Percentiles rank a stretch among this genome's conserved stretches.
Evolutionary conservation across 2,888 invertebrate genomes (phyloP).

Genomic region (Julus scandinavius): DNA sequence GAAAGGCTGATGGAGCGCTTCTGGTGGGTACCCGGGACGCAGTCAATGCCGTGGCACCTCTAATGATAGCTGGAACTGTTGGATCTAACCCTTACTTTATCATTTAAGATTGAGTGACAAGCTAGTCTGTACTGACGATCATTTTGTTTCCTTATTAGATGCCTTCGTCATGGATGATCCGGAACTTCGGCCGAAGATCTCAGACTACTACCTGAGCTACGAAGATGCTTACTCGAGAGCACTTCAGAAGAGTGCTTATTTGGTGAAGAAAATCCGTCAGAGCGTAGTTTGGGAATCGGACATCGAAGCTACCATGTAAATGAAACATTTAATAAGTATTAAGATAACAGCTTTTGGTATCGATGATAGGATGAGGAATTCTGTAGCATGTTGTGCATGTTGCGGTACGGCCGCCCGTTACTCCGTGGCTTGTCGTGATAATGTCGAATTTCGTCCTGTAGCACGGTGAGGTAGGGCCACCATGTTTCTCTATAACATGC

Average conservation of each 20-base stretch:
- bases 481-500: no score
- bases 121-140: no score
- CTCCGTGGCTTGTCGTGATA: no score
- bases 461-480: no score
- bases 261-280: conserved; percentile 52
- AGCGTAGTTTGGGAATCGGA: conserved; percentile 35
- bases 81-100: no score
- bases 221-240: conserved; percentile 51
- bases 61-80: no score
- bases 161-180: conserved; percentile 48
- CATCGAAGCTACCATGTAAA: conserved; percentile 50
- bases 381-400: no score
- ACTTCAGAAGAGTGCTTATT: conserved; percentile 12
- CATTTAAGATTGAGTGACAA: no score
- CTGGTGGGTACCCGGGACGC: no score
- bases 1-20: no score
- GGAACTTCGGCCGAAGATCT: neutral
- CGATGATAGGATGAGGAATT: neutral
- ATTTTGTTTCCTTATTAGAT: conserved; percentile 17
- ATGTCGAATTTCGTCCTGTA: no score
- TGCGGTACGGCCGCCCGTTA: neutral
- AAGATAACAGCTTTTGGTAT: neutral
- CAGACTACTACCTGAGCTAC: conserved; percentile 50
- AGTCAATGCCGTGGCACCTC: no score
- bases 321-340: neutral